These are phyloP conservation scores for Falco biarmicus DNA, from an alignment of 2,797 vertebrate species.

Conservation along the genomic window DNA sequence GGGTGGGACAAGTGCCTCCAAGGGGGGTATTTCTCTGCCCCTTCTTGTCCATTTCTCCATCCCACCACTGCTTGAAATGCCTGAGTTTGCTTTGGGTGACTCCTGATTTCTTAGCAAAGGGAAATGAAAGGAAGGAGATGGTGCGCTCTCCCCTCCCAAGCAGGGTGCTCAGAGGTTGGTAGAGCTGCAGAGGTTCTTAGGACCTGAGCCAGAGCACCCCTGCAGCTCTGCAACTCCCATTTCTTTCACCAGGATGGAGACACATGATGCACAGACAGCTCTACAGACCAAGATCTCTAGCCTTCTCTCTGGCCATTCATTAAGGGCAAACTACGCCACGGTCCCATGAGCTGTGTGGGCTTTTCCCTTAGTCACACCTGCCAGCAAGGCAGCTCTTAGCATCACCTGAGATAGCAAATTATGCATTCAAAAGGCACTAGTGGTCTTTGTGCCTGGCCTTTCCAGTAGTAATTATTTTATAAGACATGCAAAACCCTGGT, in stretches of 20 bases:
- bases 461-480: background rate
- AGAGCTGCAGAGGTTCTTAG: background rate
- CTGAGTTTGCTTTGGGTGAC: background rate
- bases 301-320: background rate
- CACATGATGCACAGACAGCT: background rate
- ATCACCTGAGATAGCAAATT: background rate
- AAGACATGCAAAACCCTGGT: background rate
- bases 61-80: background rate
- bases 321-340: background rate
- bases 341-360: background rate
- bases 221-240: background rate
- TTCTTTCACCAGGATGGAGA: slow-evolving; percentile 4
- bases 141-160: background rate
- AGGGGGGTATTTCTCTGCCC: background rate
- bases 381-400: background rate
- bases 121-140: background rate
- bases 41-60: background rate
- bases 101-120: background rate
- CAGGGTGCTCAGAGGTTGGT: background rate
- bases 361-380: background rate
- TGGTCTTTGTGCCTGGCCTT: background rate
- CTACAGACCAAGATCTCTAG: background rate
- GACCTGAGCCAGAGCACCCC: background rate
- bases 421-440: background rate
- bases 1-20: background rate